Base-by-base conservation (phyloP, 2,797 vertebrate genomes). In the Monodelphis domestica region DNA sequence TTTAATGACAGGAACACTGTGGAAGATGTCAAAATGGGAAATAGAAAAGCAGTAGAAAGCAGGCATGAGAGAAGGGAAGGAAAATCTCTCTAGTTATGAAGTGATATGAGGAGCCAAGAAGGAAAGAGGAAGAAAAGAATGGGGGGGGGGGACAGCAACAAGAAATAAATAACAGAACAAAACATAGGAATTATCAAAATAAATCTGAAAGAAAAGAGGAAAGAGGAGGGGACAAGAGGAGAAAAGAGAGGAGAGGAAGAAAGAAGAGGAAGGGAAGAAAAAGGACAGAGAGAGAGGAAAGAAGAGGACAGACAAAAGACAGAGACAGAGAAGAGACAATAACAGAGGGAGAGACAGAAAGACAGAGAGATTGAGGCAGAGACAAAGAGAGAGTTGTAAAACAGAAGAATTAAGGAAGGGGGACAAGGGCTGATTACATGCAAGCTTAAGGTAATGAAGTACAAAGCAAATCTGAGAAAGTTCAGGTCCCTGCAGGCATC, bases 361-460 rank as follows among this genome's bases (percentile, higher is more conserved):
- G 59, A 70, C 1, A 45, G 59, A 70, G 38, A 45, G 70, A n/a
- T n/a, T n/a, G n/a, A n/a, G n/a, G n/a, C n/a, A n/a, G n/a, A n/a
- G n/a, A n/a, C n/a, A n/a, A n/a, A n/a, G n/a, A n/a, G n/a, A n/a
- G n/a, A 45, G 70, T 78, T 78, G 70, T 78, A 45, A 78, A 78
- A 78, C 6, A 45, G 38, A 38, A 78, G 45, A 78, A 78, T 45
- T 45, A 78, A 78, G 70, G 55, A 3, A 1, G 54, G 54, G 54
- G 57, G 26, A n/a, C 12, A 95, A 52, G 91, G 93, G 88, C 91
- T 53, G 88, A 94, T 96, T 96, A 95, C 63, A 95, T 95, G 89
- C 54, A 70, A 97, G 95, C 90, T 88, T 92, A 93, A 93, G 91
- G 91, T 93, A 96, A 96, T 92, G 94, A 97, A 93, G 90, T 95